Evolutionary conservation across 2,113 vertebrate genomes (phyloP).

Genomic region (Micromys minutus): DNA sequence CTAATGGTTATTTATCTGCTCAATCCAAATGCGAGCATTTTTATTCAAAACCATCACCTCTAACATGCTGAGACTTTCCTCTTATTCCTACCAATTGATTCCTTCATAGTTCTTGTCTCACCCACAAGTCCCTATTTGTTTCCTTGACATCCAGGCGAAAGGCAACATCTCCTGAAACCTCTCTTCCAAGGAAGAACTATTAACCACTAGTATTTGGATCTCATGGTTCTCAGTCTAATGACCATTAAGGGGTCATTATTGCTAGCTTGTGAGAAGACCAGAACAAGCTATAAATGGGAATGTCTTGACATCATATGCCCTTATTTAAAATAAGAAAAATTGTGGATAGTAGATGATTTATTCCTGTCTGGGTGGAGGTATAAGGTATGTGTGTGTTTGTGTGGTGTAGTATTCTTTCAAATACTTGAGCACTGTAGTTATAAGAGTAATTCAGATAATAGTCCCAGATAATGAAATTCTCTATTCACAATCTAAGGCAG

Average conservation of each 20-base stretch:
- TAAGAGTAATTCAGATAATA: constrained; percentile 16
- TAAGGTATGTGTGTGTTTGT: background rate
- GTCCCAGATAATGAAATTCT: constrained; percentile 39
- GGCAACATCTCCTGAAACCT: background rate
- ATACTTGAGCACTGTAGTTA: background rate
- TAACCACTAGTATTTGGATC: background rate
- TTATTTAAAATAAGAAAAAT: background rate
- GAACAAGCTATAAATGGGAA: background rate
- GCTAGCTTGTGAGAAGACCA: background rate
- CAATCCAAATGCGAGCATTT: background rate
- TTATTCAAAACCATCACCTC: background rate
- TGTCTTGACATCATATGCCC: background rate
- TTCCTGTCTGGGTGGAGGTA: background rate
- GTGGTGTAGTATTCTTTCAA: background rate
- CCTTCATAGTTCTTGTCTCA: background rate
- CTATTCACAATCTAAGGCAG: background rate
- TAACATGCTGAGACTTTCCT: background rate
- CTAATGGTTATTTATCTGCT: background rate
- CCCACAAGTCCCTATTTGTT: background rate
- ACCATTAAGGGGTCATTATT: background rate
- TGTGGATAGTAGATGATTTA: background rate
- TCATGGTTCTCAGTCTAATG: background rate
- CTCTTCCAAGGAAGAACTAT: background rate
- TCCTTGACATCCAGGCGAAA: constrained; percentile 23
- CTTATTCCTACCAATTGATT: background rate